Conservation (phyloP, 1,140 invertebrate species). For the Stegodyphus mimosarum region DNA sequence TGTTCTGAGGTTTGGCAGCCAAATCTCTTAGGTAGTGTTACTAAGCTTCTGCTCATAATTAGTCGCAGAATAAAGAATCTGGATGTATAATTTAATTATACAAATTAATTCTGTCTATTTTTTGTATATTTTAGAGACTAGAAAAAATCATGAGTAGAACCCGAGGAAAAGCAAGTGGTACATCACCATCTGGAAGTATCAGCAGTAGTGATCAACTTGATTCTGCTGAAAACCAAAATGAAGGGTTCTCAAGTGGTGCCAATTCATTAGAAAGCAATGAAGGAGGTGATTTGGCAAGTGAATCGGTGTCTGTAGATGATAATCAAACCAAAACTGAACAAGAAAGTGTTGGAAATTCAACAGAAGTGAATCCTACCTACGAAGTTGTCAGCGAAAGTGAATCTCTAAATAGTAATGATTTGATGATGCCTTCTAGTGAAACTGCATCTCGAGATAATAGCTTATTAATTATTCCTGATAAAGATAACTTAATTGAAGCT, state of each 20-base stretch:
- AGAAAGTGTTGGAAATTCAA: constrained; percentile 25
- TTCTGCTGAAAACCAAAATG: constrained; percentile 42
- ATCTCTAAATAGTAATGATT: constrained; percentile 53
- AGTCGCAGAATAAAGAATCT: too few relatives aligned
- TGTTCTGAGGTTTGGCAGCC: too few relatives aligned
- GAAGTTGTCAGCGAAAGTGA: constrained; percentile 44
- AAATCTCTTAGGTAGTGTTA: too few relatives aligned
- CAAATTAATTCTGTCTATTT: too few relatives aligned
- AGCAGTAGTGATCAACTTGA: constrained; percentile 51
- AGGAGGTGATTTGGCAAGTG: constrained; percentile 23
- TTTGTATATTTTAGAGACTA: constrained; percentile 71
- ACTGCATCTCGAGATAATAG: constrained; percentile 47
- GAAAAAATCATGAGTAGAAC: constrained; percentile 87
- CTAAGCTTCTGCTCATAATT: too few relatives aligned
- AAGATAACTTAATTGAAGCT: neutral
- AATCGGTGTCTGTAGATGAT: constrained; percentile 22
- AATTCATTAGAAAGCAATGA: constrained; percentile 57
- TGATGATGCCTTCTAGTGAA: constrained; percentile 44
- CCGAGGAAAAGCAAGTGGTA: constrained; percentile 71
- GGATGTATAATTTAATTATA: too few relatives aligned
- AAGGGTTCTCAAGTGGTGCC: constrained; percentile 47
- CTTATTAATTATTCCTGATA: constrained; percentile 26
- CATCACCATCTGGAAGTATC: constrained; percentile 40
- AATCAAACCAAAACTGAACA: constrained; percentile 14
- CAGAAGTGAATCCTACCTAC: constrained; percentile 36